These are phyloP conservation scores for Kryptolebias marmoratus DNA, from an alignment of 2,113 vertebrate species.

Conservation along the genomic window DNA sequence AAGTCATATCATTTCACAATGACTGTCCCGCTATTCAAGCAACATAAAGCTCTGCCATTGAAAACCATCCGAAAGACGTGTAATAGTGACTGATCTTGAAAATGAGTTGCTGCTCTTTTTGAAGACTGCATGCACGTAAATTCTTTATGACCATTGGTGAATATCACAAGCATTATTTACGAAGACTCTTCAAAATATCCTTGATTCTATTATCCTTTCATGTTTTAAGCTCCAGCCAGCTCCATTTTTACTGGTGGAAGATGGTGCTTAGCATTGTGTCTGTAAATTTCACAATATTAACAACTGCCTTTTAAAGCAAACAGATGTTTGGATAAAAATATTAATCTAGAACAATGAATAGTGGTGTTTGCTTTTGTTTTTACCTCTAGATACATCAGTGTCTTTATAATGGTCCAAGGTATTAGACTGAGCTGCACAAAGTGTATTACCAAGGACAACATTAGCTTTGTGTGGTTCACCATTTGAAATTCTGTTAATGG, in stretches of 20 bases:
- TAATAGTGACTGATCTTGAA: conserved; percentile 65
- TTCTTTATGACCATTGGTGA: conserved; percentile 66
- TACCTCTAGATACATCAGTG: background rate
- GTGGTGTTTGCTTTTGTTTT: background rate
- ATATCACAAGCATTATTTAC: conserved; percentile 70
- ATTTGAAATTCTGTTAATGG: conserved; percentile 55
- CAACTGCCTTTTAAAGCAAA: conserved; percentile 23
- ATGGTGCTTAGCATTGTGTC: conserved; percentile 3
- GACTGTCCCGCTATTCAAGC: conserved; percentile 55
- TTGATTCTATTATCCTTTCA: conserved; percentile 50
- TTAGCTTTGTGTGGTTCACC: conserved; percentile 50
- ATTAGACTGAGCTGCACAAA: conserved; percentile 37
- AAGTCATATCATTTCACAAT: conserved; percentile 59
- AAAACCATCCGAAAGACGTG: conserved; percentile 48
- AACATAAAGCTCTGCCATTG: conserved; percentile 44
- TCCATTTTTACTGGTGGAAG: conserved; percentile 8
- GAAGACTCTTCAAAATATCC: conserved; percentile 57
- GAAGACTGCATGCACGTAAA: conserved; percentile 64
- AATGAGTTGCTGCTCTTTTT: conserved; percentile 56
- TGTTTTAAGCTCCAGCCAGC: conserved; percentile 22
- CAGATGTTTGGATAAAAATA: conserved; percentile 8
- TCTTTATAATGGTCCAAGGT: conserved; percentile 12
- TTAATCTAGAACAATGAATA: background rate
- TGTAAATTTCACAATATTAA: conserved; percentile 7
- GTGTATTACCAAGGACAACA: conserved; percentile 32